A percentile compares a stretch with the other conserved stretches of the same genome.
These are phyloP conservation scores for Volucella inanis DNA, from an alignment of 2,888 invertebrate genomes.

Conservation along the genomic window DNA sequence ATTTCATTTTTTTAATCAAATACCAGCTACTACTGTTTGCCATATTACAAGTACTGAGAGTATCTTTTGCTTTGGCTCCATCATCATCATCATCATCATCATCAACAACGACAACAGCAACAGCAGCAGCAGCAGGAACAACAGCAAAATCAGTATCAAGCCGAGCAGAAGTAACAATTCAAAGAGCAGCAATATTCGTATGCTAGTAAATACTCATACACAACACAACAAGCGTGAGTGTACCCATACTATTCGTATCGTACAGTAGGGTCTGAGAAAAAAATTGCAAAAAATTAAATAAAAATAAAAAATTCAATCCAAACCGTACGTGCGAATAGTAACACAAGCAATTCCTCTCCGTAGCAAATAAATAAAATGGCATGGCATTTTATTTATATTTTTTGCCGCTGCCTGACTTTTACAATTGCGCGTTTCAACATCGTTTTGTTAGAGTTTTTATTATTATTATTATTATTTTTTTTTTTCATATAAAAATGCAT, in stretches of 20 bases:
- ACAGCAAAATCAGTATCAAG: slow-evolving; percentile 27
- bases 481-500: slow-evolving; percentile 7
- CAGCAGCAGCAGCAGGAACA: slow-evolving; percentile 25
- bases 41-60: too few species aligned
- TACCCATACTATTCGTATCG: slow-evolving; percentile 29
- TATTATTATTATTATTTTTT: slow-evolving; percentile 22
- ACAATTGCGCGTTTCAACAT: slow-evolving; percentile 56
- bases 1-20: slow-evolving; percentile 49
- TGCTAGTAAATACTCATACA: background rate
- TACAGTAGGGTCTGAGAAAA: slow-evolving; percentile 47
- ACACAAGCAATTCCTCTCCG: slow-evolving; percentile 64
- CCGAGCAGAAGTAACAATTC: slow-evolving; percentile 63
- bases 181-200: slow-evolving; percentile 57
- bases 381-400: slow-evolving; percentile 63
- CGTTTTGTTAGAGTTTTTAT: slow-evolving; percentile 11
- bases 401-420: slow-evolving; percentile 64
- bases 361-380: slow-evolving; percentile 71
- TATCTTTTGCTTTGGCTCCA: slow-evolving; percentile 27
- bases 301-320: background rate
- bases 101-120: slow-evolving; percentile 3
- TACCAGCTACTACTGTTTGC: slow-evolving; percentile 31
- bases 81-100: slow-evolving; percentile 53
- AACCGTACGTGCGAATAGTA: slow-evolving; percentile 41
- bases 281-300: background rate
- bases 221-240: slow-evolving; percentile 19